phyloP scores from a whole-genome alignment of 2,113 vertebrate genomes.

The Physeter macrocephalus region DNA sequence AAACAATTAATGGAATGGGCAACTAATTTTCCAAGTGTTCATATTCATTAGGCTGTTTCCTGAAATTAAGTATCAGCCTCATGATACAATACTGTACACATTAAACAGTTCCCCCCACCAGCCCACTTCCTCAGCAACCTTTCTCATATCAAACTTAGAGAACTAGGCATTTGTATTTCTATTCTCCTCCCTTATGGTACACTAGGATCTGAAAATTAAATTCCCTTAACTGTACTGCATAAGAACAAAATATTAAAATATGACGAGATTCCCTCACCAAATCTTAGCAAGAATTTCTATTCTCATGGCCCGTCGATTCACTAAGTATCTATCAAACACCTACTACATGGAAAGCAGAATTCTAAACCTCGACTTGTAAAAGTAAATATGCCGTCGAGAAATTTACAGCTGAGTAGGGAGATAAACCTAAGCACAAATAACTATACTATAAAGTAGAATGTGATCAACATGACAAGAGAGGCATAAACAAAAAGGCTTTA shows the following conservation, averaged over 20 bases:
- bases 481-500: constrained; percentile 40
- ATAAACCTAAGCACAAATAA: constrained; percentile 44
- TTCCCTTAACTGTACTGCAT: not conserved
- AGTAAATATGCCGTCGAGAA: constrained; percentile 14
- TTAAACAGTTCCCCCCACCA: not conserved
- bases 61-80: constrained; percentile 80
- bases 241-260: constrained; percentile 25
- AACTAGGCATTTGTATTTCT: not conserved
- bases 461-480: constrained; percentile 30
- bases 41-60: constrained; percentile 82
- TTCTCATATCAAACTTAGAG: constrained; percentile 41
- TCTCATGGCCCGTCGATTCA: not conserved
- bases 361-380: not conserved
- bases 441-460: constrained; percentile 8
- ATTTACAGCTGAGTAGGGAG: constrained; percentile 33
- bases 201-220: constrained; percentile 6
- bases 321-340: constrained; percentile 45
- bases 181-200: not conserved
- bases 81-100: constrained; percentile 63
- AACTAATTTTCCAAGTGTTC: constrained; percentile 84
- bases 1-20: constrained; percentile 85
- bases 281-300: not conserved
- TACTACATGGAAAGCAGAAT: constrained; percentile 38
- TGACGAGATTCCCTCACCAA: not conserved
- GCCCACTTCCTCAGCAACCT: not conserved